Evolutionary conservation across 2,888 invertebrate species (phyloP).

Genomic region (Morpho helenor): DNA sequence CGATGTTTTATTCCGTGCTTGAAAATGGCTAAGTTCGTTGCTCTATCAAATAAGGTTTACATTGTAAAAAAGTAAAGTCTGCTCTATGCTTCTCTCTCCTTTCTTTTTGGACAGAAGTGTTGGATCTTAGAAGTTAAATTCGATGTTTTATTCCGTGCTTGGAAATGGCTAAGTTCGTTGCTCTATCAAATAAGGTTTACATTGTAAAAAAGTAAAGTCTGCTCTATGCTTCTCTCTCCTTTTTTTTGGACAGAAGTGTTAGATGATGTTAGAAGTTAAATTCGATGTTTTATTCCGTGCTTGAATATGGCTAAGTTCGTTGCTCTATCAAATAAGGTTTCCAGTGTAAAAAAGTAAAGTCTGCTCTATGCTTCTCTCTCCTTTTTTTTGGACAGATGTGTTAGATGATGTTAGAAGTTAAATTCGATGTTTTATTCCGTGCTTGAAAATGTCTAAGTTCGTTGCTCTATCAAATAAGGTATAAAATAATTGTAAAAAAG

Average conservation of each 20-base stretch:
- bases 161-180: not conserved
- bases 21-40: not conserved
- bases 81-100: not conserved
- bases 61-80: constrained; percentile 1
- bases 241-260: no score
- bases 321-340: no score
- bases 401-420: no score
- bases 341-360: not conserved
- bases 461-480: no score
- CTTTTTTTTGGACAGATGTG: no score
- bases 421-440: constrained; percentile 50
- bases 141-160: constrained; percentile 46
- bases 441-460: constrained; percentile 4
- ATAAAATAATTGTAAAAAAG: no score
- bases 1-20: constrained; percentile 46
- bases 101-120: no score
- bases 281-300: constrained; percentile 48
- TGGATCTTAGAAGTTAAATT: no score
- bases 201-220: constrained; percentile 1
- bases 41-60: no score
- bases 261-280: no score
- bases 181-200: no score
- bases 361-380: not conserved
- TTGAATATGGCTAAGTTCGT: constrained; percentile 1
- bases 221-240: not conserved